Percentiles rank a stretch among this genome's conserved stretches.
Evolutionary conservation across 2,797 vertebrate species (phyloP).

Genomic region (Gila robusta): DNA sequence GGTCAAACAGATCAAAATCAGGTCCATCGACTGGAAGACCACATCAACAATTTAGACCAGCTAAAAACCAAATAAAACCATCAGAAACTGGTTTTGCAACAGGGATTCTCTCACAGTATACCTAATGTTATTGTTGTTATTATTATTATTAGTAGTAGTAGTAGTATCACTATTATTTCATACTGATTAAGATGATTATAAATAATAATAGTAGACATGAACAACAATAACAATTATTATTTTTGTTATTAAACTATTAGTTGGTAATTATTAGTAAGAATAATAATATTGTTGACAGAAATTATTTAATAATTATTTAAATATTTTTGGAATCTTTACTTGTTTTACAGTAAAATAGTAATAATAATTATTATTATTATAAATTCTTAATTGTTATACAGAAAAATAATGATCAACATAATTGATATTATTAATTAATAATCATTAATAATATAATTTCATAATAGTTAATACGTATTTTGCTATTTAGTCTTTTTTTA

Average conservation of each 20-base stretch:
- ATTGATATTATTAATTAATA: not conserved
- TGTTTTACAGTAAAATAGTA: not conserved
- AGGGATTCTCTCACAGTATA: not conserved
- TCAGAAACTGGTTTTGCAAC: not conserved
- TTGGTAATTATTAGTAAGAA: not conserved
- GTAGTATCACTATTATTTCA: not conserved
- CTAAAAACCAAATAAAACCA: not conserved
- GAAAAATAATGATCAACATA: not conserved
- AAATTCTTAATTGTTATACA: too few species aligned
- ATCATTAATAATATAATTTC: not conserved
- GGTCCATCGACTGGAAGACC: not conserved
- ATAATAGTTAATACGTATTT: not conserved
- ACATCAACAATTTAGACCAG: not conserved
- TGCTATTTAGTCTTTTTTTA: not conserved
- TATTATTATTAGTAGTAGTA: not conserved
- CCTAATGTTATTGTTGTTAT: not conserved
- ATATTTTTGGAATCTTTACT: not conserved
- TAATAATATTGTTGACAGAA: not conserved
- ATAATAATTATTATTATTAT: not conserved
- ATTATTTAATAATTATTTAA: too few species aligned
- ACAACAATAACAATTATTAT: not conserved
- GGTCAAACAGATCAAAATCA: not conserved
- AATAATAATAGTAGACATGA: not conserved
- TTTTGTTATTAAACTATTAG: not conserved
- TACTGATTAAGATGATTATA: not conserved